Evolutionary conservation across 2,888 invertebrate species (phyloP).

Genomic region (Argyra leucocephala): DNA sequence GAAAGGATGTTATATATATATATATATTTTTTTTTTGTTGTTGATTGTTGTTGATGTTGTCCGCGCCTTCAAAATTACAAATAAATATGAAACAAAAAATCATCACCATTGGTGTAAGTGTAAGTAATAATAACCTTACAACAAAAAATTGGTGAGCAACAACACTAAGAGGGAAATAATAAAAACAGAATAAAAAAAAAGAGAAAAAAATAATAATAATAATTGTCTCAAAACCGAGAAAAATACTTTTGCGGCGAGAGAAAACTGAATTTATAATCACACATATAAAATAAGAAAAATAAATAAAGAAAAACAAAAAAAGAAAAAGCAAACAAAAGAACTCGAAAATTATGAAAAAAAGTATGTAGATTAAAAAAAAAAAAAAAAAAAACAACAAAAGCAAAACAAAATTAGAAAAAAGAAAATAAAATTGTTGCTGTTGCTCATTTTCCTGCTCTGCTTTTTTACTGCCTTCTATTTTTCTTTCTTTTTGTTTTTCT

Average conservation of each 20-base stretch:
- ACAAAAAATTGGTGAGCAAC: background rate
- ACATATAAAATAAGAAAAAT: background rate
- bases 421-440: background rate
- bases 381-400: background rate
- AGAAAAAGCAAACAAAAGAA: background rate
- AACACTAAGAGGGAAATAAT: background rate
- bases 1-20: background rate
- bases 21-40: background rate
- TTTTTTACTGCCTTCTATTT: background rate
- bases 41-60: background rate
- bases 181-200: background rate
- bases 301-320: background rate
- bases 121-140: background rate
- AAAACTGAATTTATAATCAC: background rate
- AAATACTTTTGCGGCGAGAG: conserved; percentile 2
- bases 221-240: background rate
- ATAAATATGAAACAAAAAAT: background rate
- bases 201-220: background rate
- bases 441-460: background rate
- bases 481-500: background rate
- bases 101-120: background rate
- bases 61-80: background rate
- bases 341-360: background rate
- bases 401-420: background rate
- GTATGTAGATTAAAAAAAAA: background rate